Conservation (phyloP, 2,797 vertebrate genomes). For the Melanotaenia parkinsoni region DNA sequence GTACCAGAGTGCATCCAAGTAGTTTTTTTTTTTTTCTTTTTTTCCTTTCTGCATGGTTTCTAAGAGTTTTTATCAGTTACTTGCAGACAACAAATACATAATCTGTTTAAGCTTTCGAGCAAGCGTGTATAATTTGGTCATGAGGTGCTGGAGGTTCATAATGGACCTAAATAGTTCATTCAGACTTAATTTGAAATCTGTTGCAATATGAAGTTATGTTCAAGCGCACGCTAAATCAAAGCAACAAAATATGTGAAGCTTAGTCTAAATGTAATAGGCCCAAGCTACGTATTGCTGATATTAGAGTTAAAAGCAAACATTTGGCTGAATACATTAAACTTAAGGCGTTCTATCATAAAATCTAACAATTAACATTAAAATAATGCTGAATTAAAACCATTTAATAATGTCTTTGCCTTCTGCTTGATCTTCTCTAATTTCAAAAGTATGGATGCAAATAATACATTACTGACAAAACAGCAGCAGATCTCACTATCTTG, state of each 20-base stretch:
- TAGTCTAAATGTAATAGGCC: slow-evolving; percentile 9
- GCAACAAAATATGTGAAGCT: slow-evolving; percentile 12
- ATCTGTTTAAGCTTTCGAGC: slow-evolving; percentile 36
- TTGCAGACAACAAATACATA: slow-evolving; percentile 36
- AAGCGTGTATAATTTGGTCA: slow-evolving; percentile 51
- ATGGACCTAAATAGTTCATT: slow-evolving; percentile 36
- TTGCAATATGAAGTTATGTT: slow-evolving; percentile 3
- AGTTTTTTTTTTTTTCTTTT: slow-evolving; percentile 18
- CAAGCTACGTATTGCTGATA: not conserved
- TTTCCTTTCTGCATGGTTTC: slow-evolving; percentile 2
- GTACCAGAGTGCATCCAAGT: slow-evolving; percentile 54
- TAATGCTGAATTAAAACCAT: not conserved
- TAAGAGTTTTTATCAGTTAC: slow-evolving; percentile 43
- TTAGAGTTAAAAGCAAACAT: not conserved
- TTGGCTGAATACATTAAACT: not conserved
- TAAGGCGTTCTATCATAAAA: not conserved
- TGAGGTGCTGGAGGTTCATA: slow-evolving; percentile 24
- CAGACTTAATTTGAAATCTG: slow-evolving; percentile 14
- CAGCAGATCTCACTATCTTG: slow-evolving; percentile 20
- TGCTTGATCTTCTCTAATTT: slow-evolving; percentile 13
- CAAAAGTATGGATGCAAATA: slow-evolving; percentile 30
- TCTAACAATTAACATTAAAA: not conserved
- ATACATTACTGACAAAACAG: slow-evolving; percentile 28
- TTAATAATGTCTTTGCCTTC: not conserved
- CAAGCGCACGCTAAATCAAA: not conserved